These are phyloP conservation scores for Manacus vitellinus DNA, from an alignment of 2,113 vertebrate genomes.

Conservation along the genomic window DNA sequence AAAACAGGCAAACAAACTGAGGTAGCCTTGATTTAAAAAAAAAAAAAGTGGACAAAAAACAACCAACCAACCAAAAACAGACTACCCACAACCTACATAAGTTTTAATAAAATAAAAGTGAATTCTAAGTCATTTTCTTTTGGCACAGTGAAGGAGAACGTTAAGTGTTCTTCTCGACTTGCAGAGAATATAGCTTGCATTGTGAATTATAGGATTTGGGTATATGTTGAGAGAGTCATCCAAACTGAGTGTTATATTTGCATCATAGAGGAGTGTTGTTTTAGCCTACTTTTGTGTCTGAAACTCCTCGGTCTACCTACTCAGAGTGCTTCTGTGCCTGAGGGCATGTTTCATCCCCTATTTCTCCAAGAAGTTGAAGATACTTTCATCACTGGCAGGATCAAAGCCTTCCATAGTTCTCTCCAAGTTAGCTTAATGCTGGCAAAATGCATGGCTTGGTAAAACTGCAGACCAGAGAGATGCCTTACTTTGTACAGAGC, in stretches of 20 bases:
- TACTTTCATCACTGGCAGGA: not conserved
- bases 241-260: not conserved
- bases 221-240: not conserved
- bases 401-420: not conserved
- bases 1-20: not conserved
- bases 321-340: not conserved
- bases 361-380: not conserved
- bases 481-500: not conserved
- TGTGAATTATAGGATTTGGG: not conserved
- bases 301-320: not conserved
- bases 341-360: not conserved
- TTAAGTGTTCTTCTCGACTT: not conserved
- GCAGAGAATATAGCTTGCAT: not conserved
- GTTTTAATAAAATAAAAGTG: not conserved
- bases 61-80: not conserved
- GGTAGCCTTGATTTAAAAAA: not conserved
- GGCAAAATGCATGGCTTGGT: not conserved
- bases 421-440: not conserved
- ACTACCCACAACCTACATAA: fast-evolving
- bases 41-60: not conserved
- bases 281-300: not conserved
- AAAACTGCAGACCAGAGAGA: not conserved
- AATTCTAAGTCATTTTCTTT: not conserved
- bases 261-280: not conserved
- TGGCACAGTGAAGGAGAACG: fast-evolving